These are phyloP conservation scores for Burhinus oedicnemus DNA, from an alignment of 2,113 vertebrate genomes.

Conservation along the genomic window DNA sequence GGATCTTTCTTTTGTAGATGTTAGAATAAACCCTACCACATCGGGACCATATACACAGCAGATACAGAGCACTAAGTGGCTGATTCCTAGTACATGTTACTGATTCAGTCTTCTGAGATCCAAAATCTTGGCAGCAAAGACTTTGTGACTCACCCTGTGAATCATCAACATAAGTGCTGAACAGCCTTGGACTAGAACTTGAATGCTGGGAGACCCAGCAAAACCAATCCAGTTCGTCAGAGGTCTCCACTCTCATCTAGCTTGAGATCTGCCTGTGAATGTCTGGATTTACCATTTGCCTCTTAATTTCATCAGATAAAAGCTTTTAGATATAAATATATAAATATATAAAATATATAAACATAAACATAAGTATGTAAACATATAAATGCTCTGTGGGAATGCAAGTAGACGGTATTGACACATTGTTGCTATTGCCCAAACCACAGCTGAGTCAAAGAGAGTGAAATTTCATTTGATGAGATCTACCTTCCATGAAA, in stretches of 20 bases:
- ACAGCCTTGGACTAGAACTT: background rate
- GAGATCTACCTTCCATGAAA: background rate
- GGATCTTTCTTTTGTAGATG: background rate
- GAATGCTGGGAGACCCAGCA: background rate
- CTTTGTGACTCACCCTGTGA: background rate
- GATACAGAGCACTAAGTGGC: background rate
- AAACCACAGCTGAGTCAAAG: background rate
- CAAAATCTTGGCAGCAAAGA: background rate
- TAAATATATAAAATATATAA: background rate
- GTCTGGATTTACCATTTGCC: background rate
- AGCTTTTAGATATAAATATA: background rate
- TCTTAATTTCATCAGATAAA: background rate
- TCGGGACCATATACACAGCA: accelerated
- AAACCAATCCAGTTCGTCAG: background rate
- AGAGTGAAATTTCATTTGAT: background rate
- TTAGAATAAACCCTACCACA: background rate
- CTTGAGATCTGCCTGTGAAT: background rate
- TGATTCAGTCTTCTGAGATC: background rate
- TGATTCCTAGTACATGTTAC: background rate
- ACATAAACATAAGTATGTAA: no score
- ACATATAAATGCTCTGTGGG: background rate
- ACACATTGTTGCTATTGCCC: background rate
- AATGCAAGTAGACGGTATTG: background rate
- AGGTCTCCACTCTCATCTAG: background rate
- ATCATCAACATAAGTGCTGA: background rate